These are phyloP conservation scores for Zosterops hypoxanthus DNA, from an alignment of 2,113 vertebrate species.

Conservation along the genomic window DNA sequence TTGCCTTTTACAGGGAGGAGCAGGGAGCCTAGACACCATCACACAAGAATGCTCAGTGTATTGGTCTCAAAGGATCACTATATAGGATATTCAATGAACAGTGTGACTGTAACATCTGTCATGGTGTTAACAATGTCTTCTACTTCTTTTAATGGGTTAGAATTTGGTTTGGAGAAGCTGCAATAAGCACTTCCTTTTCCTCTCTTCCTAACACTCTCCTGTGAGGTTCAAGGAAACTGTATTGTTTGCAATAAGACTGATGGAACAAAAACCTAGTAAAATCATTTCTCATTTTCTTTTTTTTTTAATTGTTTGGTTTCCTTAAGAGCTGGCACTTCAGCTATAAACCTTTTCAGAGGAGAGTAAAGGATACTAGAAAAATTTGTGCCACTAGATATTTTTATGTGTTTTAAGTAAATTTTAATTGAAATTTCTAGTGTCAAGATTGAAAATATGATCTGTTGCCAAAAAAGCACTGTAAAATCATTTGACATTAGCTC, in stretches of 20 bases:
- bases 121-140: background rate
- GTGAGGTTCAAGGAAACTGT: background rate
- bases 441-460: background rate
- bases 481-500: background rate
- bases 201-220: background rate
- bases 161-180: background rate
- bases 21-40: background rate
- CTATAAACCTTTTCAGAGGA: background rate
- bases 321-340: background rate
- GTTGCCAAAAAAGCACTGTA: background rate
- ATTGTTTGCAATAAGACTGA: background rate
- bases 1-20: background rate
- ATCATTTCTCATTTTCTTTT: background rate
- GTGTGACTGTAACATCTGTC: background rate
- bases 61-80: background rate
- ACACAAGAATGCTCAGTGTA: background rate
- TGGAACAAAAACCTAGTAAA: background rate
- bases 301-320: background rate
- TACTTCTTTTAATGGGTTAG: background rate
- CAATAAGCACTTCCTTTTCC: background rate
- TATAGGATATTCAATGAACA: background rate
- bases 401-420: background rate
- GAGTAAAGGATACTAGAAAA: background rate
- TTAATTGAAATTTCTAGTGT: background rate
- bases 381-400: background rate